phyloP scores from a whole-genome alignment of 1,140 invertebrate species.

The Drosophila ohnishii region DNA sequence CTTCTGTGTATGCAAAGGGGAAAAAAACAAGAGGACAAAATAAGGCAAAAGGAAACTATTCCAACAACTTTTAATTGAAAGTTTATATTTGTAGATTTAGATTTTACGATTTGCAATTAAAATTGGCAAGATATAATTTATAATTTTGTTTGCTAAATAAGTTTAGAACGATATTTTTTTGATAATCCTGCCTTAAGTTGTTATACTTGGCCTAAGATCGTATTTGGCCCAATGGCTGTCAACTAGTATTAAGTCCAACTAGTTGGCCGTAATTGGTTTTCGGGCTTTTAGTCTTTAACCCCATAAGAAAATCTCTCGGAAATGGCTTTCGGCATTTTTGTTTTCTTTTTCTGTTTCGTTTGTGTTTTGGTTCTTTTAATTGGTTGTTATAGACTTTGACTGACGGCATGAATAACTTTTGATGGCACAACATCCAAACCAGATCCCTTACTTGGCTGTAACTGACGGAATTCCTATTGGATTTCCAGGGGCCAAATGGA shows the following conservation, averaged over 20 bases:
- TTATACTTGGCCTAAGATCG: not conserved
- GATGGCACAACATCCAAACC: constrained; percentile 6
- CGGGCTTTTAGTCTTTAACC: constrained; percentile 1
- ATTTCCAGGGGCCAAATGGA: not conserved
- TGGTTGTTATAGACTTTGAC: constrained; percentile 27
- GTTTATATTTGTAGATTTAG: too few species aligned
- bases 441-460: constrained; percentile 2
- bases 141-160: not conserved
- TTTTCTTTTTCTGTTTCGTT: not conserved
- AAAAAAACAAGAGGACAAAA: not conserved
- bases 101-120: too few species aligned
- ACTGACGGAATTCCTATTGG: constrained; percentile 1
- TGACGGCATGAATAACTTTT: constrained; percentile 14
- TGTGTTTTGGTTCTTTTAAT: constrained; percentile 24
- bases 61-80: constrained; percentile 45
- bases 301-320: constrained; percentile 9
- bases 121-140: not conserved
- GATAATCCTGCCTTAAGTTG: too few species aligned
- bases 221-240: constrained; percentile 25
- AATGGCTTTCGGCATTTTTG: not conserved
- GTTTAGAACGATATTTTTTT: not conserved
- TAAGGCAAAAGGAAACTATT: constrained; percentile 22
- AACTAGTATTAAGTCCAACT: constrained; percentile 23
- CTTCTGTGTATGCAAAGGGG: constrained; percentile 2
- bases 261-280: constrained; percentile 45